A percentile compares a stretch with the other conserved stretches of the same genome.
These are phyloP conservation scores for Agonopterix arenella DNA, from an alignment of 2,888 invertebrate species.

Conservation along the genomic window DNA sequence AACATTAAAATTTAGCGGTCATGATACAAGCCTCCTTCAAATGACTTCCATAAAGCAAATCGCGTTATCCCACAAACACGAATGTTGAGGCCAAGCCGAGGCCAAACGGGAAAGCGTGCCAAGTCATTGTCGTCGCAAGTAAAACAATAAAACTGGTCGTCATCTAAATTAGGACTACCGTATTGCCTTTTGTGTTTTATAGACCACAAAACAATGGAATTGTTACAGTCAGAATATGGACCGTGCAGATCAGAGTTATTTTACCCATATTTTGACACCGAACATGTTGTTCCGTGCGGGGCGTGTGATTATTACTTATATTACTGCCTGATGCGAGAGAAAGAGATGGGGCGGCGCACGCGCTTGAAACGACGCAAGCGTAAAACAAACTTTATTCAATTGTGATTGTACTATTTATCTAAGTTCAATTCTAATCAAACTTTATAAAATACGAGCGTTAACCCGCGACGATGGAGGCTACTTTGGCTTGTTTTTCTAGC, in stretches of 20 bases:
- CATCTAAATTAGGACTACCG: constrained; percentile 25
- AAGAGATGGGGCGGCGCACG: too few species aligned
- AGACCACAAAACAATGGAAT: background rate
- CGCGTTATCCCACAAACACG: constrained; percentile 28
- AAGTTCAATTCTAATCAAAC: too few species aligned
- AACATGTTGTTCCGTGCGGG: too few species aligned
- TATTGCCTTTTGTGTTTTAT: constrained; percentile 16
- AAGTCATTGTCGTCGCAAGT: constrained; percentile 18
- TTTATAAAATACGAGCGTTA: too few species aligned
- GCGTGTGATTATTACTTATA: too few species aligned
- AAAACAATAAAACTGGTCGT: constrained; percentile 27
- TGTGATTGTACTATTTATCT: too few species aligned
- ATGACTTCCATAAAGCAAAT: constrained; percentile 15
- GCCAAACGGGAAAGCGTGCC: constrained; percentile 27
- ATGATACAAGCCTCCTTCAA: constrained; percentile 7
- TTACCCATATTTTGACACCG: background rate
- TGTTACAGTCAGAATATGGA: background rate
- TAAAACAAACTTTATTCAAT: too few species aligned
- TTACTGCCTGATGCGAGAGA: too few species aligned
- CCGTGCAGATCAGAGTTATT: background rate
- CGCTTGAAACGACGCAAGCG: too few species aligned
- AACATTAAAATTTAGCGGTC: background rate
- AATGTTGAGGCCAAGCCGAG: constrained; percentile 15
- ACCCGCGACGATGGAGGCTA: too few species aligned
- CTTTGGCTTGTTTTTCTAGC: too few species aligned